phyloP scores from a whole-genome alignment of 2,888 invertebrate genomes.

The Muscina levida region DNA sequence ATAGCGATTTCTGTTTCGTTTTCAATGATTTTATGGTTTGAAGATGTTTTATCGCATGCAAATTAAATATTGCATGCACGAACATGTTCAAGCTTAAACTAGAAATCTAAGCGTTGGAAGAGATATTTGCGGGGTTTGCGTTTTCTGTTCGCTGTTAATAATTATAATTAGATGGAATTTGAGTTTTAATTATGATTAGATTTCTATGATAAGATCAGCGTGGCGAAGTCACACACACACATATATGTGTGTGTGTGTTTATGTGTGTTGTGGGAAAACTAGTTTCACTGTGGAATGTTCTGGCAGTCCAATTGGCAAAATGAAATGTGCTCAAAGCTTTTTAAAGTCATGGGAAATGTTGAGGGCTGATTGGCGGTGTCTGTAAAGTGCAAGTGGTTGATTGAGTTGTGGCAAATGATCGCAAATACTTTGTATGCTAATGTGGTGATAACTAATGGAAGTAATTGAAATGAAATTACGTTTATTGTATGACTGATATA shows the following conservation, averaged over 20 bases:
- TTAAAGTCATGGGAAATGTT: slow-evolving; percentile 3
- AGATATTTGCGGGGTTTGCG: slow-evolving; percentile 29
- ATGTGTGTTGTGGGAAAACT: slow-evolving; percentile 32
- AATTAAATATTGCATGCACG: slow-evolving; percentile 67
- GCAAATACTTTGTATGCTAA: too few relatives aligned
- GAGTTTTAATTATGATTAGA: slow-evolving; percentile 64
- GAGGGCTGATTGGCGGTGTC: too few relatives aligned
- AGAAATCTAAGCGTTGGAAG: not conserved
- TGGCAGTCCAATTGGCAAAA: not conserved
- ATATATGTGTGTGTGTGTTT: too few relatives aligned
- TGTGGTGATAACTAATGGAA: too few relatives aligned
- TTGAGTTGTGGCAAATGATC: too few relatives aligned
- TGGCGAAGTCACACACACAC: slow-evolving; percentile 6
- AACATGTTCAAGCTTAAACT: slow-evolving; percentile 49
- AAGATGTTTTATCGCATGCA: slow-evolving; percentile 66
- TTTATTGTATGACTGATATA: too few relatives aligned
- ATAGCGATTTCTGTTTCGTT: slow-evolving; percentile 26
- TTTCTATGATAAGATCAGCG: slow-evolving; percentile 43
- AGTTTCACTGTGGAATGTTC: slow-evolving; percentile 42
- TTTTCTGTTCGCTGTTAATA: slow-evolving; percentile 33
- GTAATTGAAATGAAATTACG: too few relatives aligned
- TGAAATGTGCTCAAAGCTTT: not conserved
- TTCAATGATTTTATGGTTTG: slow-evolving; percentile 65
- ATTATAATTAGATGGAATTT: slow-evolving; percentile 66
- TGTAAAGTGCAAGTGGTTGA: too few relatives aligned